Conservation (phyloP, 2,113 vertebrate genomes). For the Peromyscus leucopus region DNA sequence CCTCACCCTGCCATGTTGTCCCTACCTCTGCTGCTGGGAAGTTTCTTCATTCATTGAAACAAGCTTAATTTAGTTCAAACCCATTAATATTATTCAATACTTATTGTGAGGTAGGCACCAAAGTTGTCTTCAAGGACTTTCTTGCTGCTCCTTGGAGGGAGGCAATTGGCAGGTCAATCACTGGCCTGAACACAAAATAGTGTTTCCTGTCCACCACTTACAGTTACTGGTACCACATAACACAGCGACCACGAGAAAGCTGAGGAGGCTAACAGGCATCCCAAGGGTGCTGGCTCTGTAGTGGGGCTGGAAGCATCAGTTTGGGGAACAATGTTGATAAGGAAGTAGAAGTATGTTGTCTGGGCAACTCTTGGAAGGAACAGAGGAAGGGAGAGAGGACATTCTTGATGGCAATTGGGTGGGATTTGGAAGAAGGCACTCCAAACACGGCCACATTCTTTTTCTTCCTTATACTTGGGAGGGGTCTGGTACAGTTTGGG, state of each 20-base stretch:
- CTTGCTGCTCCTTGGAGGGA: background rate
- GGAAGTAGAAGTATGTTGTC: background rate
- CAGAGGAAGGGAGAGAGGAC: background rate
- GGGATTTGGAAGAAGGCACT: background rate
- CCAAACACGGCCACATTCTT: background rate
- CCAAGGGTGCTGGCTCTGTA: background rate
- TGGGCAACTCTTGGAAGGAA: background rate
- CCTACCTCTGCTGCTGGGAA: background rate
- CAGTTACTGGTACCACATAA: no score
- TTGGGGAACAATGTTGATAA: background rate
- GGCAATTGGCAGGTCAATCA: background rate
- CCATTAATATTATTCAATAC: background rate
- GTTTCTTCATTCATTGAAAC: background rate
- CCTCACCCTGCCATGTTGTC: background rate
- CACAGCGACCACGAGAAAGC: background rate
- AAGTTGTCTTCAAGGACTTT: background rate
- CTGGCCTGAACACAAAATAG: background rate
- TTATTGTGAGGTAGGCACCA: background rate
- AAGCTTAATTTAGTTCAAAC: background rate
- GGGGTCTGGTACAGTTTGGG: background rate
- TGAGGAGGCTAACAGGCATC: background rate
- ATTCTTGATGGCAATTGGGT: background rate
- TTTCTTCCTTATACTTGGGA: background rate
- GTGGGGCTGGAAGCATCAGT: background rate
- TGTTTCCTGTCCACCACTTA: rapidly evolving